Percentiles rank a stretch among this genome's conserved stretches.
Evolutionary conservation across 2,113 vertebrate species (phyloP).

Genomic region (Stegostoma tigrinum): DNA sequence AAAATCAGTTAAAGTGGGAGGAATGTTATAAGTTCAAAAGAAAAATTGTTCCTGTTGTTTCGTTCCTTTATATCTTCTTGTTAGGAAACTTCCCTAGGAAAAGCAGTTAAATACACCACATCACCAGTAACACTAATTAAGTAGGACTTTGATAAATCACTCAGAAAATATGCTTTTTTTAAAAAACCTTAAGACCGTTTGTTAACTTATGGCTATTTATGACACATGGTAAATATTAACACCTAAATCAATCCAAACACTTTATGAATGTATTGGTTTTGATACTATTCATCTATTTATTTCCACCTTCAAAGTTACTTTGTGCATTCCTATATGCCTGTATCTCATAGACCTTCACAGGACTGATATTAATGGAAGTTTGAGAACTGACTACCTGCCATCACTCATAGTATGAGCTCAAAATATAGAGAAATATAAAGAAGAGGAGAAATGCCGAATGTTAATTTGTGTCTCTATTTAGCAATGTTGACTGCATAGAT

Average conservation of each 20-base stretch:
- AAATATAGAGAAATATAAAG: background rate
- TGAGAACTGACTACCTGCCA: background rate
- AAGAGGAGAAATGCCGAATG: background rate
- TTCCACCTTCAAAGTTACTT: background rate
- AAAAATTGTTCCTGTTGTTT: background rate
- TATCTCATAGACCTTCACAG: background rate
- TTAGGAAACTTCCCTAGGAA: background rate
- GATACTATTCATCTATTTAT: background rate
- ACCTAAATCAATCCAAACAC: background rate
- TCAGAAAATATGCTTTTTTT: background rate
- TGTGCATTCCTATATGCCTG: background rate
- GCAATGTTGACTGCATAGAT: background rate
- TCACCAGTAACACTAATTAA: background rate
- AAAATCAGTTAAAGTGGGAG: background rate
- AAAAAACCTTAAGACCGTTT: background rate
- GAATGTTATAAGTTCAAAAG: background rate
- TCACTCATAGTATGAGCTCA: background rate
- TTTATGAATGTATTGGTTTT: background rate
- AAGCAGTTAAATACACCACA: background rate
- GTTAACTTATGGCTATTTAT: background rate
- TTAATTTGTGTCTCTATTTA: background rate
- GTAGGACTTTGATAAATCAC: background rate
- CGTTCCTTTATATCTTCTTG: background rate
- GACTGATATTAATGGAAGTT: background rate
- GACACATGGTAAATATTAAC: background rate